Evolutionary conservation across 2,888 invertebrate genomes (phyloP), one percentile per base, ranked within the genome.

Genomic region (Lasius platythorax): DNA sequence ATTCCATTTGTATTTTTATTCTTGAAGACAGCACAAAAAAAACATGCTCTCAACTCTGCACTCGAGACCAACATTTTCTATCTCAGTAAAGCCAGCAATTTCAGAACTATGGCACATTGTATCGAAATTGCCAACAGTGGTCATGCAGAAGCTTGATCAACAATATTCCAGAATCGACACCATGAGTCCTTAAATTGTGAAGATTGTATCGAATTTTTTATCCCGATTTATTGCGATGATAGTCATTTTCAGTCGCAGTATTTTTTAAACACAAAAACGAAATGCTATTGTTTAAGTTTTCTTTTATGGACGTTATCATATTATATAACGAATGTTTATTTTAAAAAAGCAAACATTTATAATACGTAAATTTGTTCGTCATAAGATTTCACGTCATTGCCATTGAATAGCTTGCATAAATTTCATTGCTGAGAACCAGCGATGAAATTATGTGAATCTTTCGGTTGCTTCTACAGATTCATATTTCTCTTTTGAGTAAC

Each of bases 401-500:
- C 46, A 75, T 75, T 50, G 50, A 18, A 50, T 37, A 76, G 18
- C 15, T 15, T 5, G 28, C 33, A 40, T 40, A 40, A 56, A 68
- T 43, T 68, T 68, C 9, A 78, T 40, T 68, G 78, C 40, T 78
- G 70, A 30, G 70, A 78, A 56, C 46, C n/a, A 23, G 11, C 3
- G 28, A 83, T 46, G 37, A 83, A 67, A 79, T 68, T 79, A 50
- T 83, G 37, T 61, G 46, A 82, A 67, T 72, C 72, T 61, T 40
- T 40, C 61, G 43, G 9, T 50, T 30, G 50, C 63, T 64, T 66
- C 58, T 68, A 43, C 23, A 61, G 83, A 76, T 79, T 89, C 89
- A 81, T 88, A 87, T 92, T 92, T 89, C 90, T 88, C 87, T 89
- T 88, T 87, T 83, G 79, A 72, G 92, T 91, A 92, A 92, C 86